A percentile compares a stretch with the other conserved stretches of the same genome.
These are phyloP conservation scores for Microctonus aethiopoides DNA, from an alignment of 2,888 invertebrate genomes.

Conservation along the genomic window DNA sequence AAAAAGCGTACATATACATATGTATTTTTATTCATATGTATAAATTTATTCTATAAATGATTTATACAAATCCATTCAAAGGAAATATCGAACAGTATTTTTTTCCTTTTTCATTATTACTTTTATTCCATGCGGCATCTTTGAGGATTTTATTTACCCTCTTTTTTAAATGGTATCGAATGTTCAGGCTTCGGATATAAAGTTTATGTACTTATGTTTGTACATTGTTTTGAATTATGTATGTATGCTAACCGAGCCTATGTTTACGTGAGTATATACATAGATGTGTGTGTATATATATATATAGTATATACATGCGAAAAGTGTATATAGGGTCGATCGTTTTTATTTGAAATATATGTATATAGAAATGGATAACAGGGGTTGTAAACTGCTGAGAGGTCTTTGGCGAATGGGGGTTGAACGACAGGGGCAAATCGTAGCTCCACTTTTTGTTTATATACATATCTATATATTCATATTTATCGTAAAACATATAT, in stretches of 20 bases:
- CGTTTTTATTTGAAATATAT: neutral
- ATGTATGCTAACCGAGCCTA: conserved; percentile 27
- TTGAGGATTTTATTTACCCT: neutral
- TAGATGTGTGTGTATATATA: neutral
- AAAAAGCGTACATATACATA: too few species aligned
- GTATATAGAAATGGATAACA: neutral
- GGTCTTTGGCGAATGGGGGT: neutral
- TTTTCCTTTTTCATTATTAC: neutral
- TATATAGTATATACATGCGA: too few species aligned
- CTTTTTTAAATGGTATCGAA: conserved; percentile 6
- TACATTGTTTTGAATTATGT: conserved; percentile 31
- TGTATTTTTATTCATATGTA: too few species aligned
- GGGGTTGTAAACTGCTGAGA: conserved; percentile 14
- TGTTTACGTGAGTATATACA: conserved; percentile 15
- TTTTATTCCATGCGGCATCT: neutral
- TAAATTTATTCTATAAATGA: neutral
- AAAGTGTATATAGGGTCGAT: conserved; percentile 10
- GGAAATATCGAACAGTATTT: neutral
- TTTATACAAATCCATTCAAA: neutral
- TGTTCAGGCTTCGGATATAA: conserved; percentile 2
- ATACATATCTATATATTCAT: neutral
- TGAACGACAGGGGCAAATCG: conserved; percentile 11
- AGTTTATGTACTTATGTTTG: conserved; percentile 23
- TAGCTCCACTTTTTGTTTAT: neutral
- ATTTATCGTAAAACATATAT: neutral